Base-by-base conservation (phyloP, 2,888 invertebrate genomes). In the Cryptocephalus primarius region DNA sequence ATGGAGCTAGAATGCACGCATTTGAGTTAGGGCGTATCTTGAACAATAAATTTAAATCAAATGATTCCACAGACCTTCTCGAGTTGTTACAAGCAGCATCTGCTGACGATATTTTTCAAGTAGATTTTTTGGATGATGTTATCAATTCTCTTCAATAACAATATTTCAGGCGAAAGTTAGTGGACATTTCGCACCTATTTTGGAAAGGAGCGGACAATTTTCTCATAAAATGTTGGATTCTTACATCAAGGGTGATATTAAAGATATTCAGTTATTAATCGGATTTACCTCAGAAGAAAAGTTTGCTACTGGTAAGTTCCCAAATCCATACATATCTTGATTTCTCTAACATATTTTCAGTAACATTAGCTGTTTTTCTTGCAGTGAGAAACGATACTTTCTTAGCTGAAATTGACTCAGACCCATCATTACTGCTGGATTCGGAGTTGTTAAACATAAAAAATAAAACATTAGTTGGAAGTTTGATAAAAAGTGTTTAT, bases 1-100 rank as follows among this genome's bases (percentile, higher is more conserved):
- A 39, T 6, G 43, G 40, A 12, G 47, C 48, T 8, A 49, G 45
- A 42, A 10, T 44, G 33, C 43, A 40, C 34, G 51, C 51, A 9
- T 51, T 49, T 34, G 32, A 41, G 32, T 39, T 51, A 14, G 49
- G 45, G 33, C 40, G 39, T 40, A 11, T 9, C 6, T 13, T 51
- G 8, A 39, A 44, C 22, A 32, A 14, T 14, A 39, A 43, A 9
- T 48, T 48, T 33, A 13, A n/a, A 22, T 44, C 48, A 8, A 10
- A 48, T 1, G 31, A 48, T 48, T 45, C 48, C 3, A 31, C 38
- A 12, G 48, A 48, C 2, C 11, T 48, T n/a, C 14, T 48, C 9
- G 33, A 41, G 9, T 13, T 41, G 22, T 32, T 48, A 22, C 48
- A 45, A 13, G 36, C 14, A 8, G 44, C 44, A 12, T 31, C 42